Percentiles rank a stretch among this genome's conserved stretches.
Conservation (phyloP, 2,888 invertebrate genomes). For the Cotesia congregata region DNA sequence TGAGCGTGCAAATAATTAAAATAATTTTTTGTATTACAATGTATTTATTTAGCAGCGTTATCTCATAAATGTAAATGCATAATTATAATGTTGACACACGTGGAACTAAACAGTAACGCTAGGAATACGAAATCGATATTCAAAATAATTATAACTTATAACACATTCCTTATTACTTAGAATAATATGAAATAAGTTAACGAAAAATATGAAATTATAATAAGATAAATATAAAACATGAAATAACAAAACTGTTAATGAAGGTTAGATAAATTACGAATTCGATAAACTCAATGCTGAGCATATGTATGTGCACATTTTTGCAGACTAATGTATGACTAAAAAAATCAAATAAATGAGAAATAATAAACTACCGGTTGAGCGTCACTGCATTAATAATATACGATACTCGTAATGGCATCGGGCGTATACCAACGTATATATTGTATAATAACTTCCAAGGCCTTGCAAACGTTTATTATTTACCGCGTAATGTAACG, state of each 20-base stretch:
- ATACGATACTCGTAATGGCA: conserved; percentile 70
- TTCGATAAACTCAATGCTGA: conserved; percentile 1
- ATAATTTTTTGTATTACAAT: conserved; percentile 1
- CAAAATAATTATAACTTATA: neutral
- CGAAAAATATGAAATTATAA: conserved; percentile 2
- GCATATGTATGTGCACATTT: neutral
- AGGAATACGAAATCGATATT: neutral
- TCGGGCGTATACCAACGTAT: conserved; percentile 66
- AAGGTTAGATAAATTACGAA: neutral
- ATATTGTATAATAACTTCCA: conserved; percentile 71
- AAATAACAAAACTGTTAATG: neutral
- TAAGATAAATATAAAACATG: conserved; percentile 15
- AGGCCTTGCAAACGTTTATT: conserved; percentile 71
- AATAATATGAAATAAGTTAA: neutral
- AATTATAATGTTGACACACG: neutral
- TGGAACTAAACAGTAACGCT: neutral
- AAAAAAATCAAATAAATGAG: conserved; percentile 14
- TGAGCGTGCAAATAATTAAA: neutral
- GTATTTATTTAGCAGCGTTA: neutral
- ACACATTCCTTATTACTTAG: too few relatives aligned
- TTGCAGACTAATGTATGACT: neutral
- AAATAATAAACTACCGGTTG: conserved; percentile 57
- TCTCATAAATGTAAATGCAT: neutral
- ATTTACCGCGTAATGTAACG: conserved; percentile 70
- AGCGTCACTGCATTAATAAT: conserved; percentile 70